phyloP scores from a whole-genome alignment of 1,140 invertebrate species.

The Bombus picipes region DNA sequence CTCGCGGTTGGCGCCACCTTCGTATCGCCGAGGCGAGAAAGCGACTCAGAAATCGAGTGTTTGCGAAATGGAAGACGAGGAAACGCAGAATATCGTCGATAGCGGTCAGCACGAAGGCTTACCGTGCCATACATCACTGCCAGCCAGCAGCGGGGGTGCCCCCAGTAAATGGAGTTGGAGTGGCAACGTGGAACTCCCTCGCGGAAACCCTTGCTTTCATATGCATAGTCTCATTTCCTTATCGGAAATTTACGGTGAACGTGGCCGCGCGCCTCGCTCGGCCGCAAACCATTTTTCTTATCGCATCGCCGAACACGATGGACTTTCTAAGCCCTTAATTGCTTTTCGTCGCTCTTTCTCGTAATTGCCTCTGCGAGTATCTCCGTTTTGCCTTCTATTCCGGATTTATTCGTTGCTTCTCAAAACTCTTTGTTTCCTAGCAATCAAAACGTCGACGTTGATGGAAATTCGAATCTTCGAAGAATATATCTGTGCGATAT shows the following conservation, averaged over 20 bases:
- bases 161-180: constrained; percentile 72
- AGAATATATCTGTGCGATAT: too few species aligned
- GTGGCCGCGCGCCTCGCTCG: background rate
- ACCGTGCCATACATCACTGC: constrained; percentile 77
- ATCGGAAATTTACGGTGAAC: constrained; percentile 69
- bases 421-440: too few species aligned
- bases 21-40: too few species aligned
- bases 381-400: background rate
- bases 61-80: constrained; percentile 5
- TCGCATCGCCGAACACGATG: background rate
- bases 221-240: constrained; percentile 82
- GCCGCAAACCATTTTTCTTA: constrained; percentile 21
- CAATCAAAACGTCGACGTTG: too few species aligned
- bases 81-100: constrained; percentile 36
- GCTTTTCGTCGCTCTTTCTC: background rate
- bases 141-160: constrained; percentile 61
- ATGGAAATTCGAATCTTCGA: too few species aligned
- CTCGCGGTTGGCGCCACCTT: background rate
- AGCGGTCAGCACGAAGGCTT: constrained; percentile 65
- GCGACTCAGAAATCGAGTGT: constrained; percentile 26
- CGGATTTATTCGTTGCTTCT: too few species aligned
- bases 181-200: constrained; percentile 64
- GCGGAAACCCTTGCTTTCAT: constrained; percentile 75
- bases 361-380: background rate
- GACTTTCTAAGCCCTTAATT: constrained; percentile 26